Base-by-base conservation (phyloP, 2,113 vertebrate species). In the Heteronetta atricapilla region DNA sequence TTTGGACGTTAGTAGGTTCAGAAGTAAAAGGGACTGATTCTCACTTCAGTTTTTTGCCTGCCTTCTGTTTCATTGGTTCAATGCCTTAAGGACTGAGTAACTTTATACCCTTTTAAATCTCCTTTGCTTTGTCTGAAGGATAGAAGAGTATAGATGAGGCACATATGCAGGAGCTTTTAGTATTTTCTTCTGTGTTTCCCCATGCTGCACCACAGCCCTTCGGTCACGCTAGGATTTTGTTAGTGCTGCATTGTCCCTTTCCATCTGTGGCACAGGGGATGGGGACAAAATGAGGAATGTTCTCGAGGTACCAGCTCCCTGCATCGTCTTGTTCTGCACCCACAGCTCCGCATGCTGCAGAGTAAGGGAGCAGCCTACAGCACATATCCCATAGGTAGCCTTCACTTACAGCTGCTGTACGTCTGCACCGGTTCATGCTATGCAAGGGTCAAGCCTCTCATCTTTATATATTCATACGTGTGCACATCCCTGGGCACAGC, bases 371-470 rank as follows among this genome's bases (percentile, higher is more conserved):
- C 55, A 70, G 25, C 26, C 46, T 12, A 4, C 48, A 36, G 4
- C 31, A 28, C 53, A 23, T 50, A 48, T 31, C 38, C 48, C 44
- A 0, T 33, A 4, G 3, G 1, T 1, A n/a, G 21, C 63, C 53
- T 55, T 59, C 12, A 4, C 21, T 52, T 60, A 1, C 3, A 40
- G 70, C 66, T n/a, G 75, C 33, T 56, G 4, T 31, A 1, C 2
- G 16, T 6, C 7, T 33, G 53, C 60, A 6, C 16, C 6, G 1
- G 7, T 10, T 56, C 0, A 0, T 76, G 74, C 59, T 53, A 0
- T 4, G n/a, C 21, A 9, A 73, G 62, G 50, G 11, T 21, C 29
- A 26, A 63, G 31, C 11, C 17, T 29, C 18, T 70, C 3, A 3
- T 89, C 46, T 66, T 64, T 58, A 4, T 8, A 3, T n/a, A 4